A percentile compares a stretch with the other conserved stretches of the same genome.
Conservation (phyloP, 2,113 vertebrate genomes). For the Cebus imitator region DNA sequence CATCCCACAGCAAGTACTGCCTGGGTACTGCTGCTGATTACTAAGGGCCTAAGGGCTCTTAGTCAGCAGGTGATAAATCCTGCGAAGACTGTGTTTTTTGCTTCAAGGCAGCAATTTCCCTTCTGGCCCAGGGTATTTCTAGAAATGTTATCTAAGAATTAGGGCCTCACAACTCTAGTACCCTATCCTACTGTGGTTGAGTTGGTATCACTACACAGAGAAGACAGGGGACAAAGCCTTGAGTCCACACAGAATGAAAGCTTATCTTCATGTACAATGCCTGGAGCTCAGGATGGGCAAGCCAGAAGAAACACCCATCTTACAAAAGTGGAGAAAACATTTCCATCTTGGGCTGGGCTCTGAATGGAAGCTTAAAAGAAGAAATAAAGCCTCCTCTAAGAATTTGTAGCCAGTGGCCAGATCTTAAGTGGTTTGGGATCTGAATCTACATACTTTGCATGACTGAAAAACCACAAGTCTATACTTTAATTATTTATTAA, state of each 20-base stretch:
- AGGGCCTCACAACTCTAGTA: no score
- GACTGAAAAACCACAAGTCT: not conserved
- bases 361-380: not conserved
- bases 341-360: not conserved
- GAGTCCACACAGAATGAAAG: not conserved
- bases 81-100: no score
- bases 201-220: not conserved
- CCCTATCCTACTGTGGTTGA: no score
- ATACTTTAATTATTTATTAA: no score
- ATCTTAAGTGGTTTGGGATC: not conserved
- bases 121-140: no score
- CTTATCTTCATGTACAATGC: not conserved
- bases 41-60: no score
- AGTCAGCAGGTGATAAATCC: no score
- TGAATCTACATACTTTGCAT: not conserved
- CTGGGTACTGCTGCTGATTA: no score
- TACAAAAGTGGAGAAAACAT: not conserved
- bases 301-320: not conserved
- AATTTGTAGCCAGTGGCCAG: not conserved
- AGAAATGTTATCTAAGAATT: no score
- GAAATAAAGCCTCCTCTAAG: not conserved
- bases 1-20: no score
- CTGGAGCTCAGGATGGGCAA: not conserved
- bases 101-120: no score
- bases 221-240: not conserved